phyloP scores from a whole-genome alignment of 2,888 invertebrate species.

The Lycocerus yunnanus region DNA sequence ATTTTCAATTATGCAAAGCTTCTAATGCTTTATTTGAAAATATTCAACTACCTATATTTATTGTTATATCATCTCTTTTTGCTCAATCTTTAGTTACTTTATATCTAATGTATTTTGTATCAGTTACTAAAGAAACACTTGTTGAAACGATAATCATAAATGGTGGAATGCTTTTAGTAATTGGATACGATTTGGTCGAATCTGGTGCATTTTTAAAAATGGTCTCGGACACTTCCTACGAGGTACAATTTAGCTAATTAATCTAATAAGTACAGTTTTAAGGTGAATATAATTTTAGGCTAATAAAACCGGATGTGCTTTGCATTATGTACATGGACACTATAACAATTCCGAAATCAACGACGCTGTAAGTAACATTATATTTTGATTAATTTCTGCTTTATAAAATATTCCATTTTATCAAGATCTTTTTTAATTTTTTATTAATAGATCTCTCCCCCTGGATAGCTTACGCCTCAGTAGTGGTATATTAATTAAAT shows the following conservation, averaged over 20 bases:
- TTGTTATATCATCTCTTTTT: background rate
- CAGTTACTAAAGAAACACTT: background rate
- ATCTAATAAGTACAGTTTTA: background rate
- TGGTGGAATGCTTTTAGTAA: background rate
- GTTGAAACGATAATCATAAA: background rate
- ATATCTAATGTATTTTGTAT: background rate
- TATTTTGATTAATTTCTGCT: too few relatives aligned
- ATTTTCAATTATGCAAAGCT: background rate
- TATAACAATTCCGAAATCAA: background rate
- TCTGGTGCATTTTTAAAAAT: background rate
- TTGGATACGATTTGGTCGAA: background rate
- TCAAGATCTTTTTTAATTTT: too few relatives aligned
- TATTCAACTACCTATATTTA: background rate
- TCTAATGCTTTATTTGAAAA: background rate
- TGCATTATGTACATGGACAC: background rate
- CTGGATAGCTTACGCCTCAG: too few relatives aligned
- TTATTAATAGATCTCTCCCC: too few relatives aligned
- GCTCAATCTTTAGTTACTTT: background rate
- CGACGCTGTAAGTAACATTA: background rate
- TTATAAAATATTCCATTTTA: too few relatives aligned
- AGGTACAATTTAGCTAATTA: background rate
- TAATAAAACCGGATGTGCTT: background rate
- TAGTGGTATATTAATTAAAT: too few relatives aligned
- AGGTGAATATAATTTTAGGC: background rate
- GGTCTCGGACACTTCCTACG: background rate